phyloP scores from a whole-genome alignment of 2,888 invertebrate species.

The Hartigia nigra region DNA sequence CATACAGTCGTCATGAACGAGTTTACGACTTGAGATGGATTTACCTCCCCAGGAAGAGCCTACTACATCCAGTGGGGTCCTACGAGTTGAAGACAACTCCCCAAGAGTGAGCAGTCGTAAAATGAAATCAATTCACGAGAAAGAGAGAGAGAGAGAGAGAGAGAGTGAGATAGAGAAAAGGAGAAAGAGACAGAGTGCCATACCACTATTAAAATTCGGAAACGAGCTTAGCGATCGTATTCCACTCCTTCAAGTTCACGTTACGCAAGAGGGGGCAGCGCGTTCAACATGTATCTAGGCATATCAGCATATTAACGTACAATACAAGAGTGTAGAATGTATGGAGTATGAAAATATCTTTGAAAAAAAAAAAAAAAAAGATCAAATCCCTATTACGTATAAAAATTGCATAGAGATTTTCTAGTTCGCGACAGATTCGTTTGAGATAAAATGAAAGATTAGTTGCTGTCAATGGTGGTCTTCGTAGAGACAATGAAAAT shows the following conservation, averaged over 20 bases:
- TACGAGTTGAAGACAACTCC: slow-evolving; percentile 10
- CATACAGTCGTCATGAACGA: slow-evolving; percentile 29
- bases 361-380: background rate
- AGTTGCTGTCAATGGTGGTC: background rate
- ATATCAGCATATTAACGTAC: background rate
- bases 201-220: slow-evolving; percentile 31
- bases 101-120: slow-evolving; percentile 35
- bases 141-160: slow-evolving; percentile 3
- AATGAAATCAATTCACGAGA: slow-evolving; percentile 43
- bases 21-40: slow-evolving; percentile 37
- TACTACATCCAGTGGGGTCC: slow-evolving; percentile 1
- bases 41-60: slow-evolving; percentile 24
- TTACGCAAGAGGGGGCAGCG: background rate
- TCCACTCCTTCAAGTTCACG: background rate
- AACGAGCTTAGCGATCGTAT: slow-evolving; percentile 10
- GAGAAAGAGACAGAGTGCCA: background rate
- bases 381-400: too few relatives aligned
- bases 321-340: background rate
- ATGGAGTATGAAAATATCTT: background rate
- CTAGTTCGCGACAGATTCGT: slow-evolving; percentile 1
- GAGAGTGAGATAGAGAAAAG: too few relatives aligned
- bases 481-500: background rate
- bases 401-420: slow-evolving; percentile 9
- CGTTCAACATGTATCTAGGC: background rate
- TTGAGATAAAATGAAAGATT: slow-evolving; percentile 19